phyloP scores from a whole-genome alignment of 2,113 vertebrate genomes.

The Jacana jacana region DNA sequence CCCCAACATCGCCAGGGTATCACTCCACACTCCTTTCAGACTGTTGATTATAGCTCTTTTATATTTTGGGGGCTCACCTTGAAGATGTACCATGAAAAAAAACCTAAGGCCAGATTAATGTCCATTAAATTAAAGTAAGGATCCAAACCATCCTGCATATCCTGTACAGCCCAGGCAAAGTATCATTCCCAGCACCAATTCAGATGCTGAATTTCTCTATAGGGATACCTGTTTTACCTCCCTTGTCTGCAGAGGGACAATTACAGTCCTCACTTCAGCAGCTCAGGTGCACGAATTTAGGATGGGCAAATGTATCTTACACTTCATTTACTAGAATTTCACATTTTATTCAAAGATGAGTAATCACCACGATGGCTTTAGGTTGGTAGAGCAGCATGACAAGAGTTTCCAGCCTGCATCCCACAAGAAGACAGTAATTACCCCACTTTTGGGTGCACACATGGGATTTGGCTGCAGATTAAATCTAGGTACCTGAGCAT shows the following conservation, averaged over 20 bases:
- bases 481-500: not conserved
- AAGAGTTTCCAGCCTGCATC: not conserved
- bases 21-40: not conserved
- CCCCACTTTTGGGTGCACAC: not conserved
- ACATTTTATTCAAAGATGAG: not conserved
- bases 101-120: not conserved
- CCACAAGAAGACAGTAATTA: not conserved
- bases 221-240: not conserved
- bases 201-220: not conserved
- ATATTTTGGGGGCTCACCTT: not conserved
- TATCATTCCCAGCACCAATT: not conserved
- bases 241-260: not conserved
- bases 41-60: not conserved
- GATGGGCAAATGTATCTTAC: not conserved
- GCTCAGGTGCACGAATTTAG: not conserved
- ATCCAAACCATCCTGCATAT: not conserved
- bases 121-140: not conserved
- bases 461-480: not conserved
- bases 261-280: not conserved
- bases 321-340: not conserved
- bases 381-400: not conserved
- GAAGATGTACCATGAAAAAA: not conserved
- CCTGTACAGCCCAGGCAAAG: not conserved
- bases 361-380: not conserved
- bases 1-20: not conserved